Conservation (phyloP, 2,888 invertebrate genomes). For the Yponomeuta sedellus region DNA sequence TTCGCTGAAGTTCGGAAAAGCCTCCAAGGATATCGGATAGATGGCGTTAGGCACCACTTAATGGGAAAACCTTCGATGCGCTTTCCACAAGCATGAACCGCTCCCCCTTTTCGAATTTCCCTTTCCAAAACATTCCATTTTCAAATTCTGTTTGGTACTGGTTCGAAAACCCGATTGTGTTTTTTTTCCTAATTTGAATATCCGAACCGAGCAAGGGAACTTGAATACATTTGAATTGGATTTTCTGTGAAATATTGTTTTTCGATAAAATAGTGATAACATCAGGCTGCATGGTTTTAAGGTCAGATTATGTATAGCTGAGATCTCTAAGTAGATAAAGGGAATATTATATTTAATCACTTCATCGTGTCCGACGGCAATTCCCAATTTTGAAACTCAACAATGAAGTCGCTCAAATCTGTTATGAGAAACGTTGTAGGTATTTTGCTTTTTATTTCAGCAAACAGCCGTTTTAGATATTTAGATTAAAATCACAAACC, state of each 20-base stretch:
- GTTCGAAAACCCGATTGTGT: constrained; percentile 13
- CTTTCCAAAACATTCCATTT: background rate
- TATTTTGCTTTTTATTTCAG: background rate
- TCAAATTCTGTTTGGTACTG: constrained; percentile 12
- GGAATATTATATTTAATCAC: background rate
- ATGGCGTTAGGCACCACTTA: constrained; percentile 68
- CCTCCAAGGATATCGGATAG: constrained; percentile 72
- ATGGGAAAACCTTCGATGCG: constrained; percentile 29
- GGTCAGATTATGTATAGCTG: background rate
- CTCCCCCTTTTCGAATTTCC: constrained; percentile 30
- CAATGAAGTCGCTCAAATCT: background rate
- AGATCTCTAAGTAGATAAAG: background rate
- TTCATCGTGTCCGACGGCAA: background rate
- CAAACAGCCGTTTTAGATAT: background rate
- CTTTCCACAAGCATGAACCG: constrained; percentile 22
- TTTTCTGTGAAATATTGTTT: constrained; percentile 3
- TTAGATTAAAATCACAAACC: background rate
- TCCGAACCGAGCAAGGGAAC: constrained; percentile 23
- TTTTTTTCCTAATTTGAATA: constrained; percentile 8
- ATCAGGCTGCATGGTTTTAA: too few relatives aligned
- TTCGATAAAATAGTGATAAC: background rate
- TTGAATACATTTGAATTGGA: constrained; percentile 21
- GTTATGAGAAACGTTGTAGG: background rate
- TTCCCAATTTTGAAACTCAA: background rate
- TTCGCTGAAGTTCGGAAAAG: constrained; percentile 61